Evolutionary conservation across 2,888 invertebrate species (phyloP).

Genomic region (Eumerus sabulonum): DNA sequence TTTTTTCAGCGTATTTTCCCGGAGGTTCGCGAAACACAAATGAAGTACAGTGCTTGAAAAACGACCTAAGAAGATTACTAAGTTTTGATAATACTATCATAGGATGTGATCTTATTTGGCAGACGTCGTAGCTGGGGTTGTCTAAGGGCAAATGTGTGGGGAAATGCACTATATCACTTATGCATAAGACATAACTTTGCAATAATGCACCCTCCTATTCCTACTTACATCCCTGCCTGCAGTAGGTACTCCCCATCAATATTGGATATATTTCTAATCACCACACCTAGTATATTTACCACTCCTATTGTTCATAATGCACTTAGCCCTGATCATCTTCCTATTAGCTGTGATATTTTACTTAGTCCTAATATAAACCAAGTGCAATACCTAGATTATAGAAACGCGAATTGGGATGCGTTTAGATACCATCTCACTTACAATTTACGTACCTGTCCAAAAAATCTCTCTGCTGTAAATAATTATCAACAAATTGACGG

Average conservation of each 20-base stretch:
- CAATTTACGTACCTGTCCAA: not conserved
- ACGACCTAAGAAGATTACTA: too few species aligned
- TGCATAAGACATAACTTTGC: not conserved
- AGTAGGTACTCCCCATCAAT: not conserved
- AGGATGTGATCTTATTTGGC: too few species aligned
- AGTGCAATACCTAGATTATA: too few species aligned
- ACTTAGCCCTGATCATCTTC: conserved; percentile 10
- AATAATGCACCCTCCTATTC: not conserved
- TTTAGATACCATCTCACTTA: conserved; percentile 10
- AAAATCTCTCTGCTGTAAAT: not conserved
- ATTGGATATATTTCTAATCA: conserved; percentile 2
- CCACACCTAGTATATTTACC: not conserved
- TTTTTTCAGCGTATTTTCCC: too few species aligned
- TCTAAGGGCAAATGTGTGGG: not conserved
- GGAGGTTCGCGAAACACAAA: too few species aligned
- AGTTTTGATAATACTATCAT: too few species aligned
- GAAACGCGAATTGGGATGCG: too few species aligned
- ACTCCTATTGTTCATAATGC: conserved; percentile 10
- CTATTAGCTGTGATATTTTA: not conserved
- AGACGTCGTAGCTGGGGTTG: too few species aligned
- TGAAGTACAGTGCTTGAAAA: too few species aligned
- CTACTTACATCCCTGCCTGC: not conserved
- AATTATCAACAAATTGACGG: too few species aligned
- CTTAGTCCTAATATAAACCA: not conserved
- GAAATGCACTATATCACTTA: not conserved